Evolutionary conservation across 2,888 invertebrate species (phyloP).

Genomic region (Nasonovia ribisnigri): DNA sequence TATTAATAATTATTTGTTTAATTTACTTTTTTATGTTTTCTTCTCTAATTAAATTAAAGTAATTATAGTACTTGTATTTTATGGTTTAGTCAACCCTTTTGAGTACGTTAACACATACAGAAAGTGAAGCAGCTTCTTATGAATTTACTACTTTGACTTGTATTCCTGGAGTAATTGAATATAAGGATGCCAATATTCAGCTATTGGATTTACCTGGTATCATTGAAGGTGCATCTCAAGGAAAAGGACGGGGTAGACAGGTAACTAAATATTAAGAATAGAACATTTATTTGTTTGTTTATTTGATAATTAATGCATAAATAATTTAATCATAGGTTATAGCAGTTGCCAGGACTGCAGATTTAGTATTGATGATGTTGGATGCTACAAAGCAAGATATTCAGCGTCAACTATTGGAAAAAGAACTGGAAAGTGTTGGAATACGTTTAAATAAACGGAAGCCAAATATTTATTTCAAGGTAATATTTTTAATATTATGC

Average conservation of each 20-base stretch:
- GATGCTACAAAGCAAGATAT: slow-evolving; percentile 99
- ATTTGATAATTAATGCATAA: neutral
- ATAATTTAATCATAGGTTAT: slow-evolving; percentile 79
- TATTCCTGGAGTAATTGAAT: slow-evolving; percentile 98
- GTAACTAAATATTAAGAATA: slow-evolving; percentile 69
- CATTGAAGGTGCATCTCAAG: slow-evolving; percentile 98
- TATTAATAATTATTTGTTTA: neutral
- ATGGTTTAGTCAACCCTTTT: slow-evolving; percentile 87
- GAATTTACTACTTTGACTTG: slow-evolving; percentile 99
- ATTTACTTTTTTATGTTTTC: neutral
- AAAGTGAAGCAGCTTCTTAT: slow-evolving; percentile 96
- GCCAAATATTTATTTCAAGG: slow-evolving; percentile 99
- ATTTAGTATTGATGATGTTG: slow-evolving; percentile 98
- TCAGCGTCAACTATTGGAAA: slow-evolving; percentile 90
- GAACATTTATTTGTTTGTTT: neutral
- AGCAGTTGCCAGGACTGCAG: slow-evolving; percentile 98
- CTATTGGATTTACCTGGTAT: slow-evolving; percentile 98
- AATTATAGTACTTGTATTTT: neutral
- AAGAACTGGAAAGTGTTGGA: slow-evolving; percentile 96
- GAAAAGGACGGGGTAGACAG: slow-evolving; percentile 91
- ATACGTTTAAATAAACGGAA: slow-evolving; percentile 94
- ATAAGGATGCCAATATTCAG: slow-evolving; percentile 98
- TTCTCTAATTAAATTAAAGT: neutral
- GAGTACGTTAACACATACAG: slow-evolving; percentile 94
- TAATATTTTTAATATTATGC: slow-evolving; percentile 69